These are phyloP conservation scores for Drosophila recens DNA, from an alignment of 2,888 invertebrate species.

Conservation along the genomic window DNA sequence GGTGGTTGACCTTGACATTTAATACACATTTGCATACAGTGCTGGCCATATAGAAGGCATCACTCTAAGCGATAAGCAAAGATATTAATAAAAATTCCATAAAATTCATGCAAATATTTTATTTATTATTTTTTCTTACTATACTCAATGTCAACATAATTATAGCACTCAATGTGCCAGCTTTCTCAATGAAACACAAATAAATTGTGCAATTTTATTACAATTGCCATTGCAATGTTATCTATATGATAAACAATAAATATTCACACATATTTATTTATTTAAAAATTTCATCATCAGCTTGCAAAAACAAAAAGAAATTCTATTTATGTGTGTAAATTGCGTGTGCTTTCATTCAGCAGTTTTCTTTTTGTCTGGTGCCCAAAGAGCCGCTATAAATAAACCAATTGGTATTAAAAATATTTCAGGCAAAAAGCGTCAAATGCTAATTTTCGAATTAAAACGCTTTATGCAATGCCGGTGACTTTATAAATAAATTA, in stretches of 20 bases:
- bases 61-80: slow-evolving; percentile 6
- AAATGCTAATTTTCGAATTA: slow-evolving; percentile 31
- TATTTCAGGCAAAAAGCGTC: slow-evolving; percentile 33
- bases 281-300: slow-evolving; percentile 8
- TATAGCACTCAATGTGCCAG: slow-evolving; percentile 1
- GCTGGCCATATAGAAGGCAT: slow-evolving; percentile 11
- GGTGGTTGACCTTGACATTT: slow-evolving; percentile 65
- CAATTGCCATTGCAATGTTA: background rate
- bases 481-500: slow-evolving; percentile 35
- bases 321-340: slow-evolving; percentile 30
- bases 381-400: slow-evolving; percentile 45
- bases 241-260: background rate
- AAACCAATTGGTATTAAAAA: slow-evolving; percentile 41
- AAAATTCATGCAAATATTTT: background rate
- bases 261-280: slow-evolving; percentile 12
- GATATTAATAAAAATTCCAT: background rate
- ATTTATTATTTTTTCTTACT: background rate
- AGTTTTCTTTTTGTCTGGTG: slow-evolving; percentile 1
- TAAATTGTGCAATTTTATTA: slow-evolving; percentile 3
- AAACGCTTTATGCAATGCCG: slow-evolving; percentile 28
- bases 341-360: slow-evolving; percentile 58
- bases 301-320: background rate
- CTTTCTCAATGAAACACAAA: slow-evolving; percentile 1
- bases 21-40: slow-evolving; percentile 39
- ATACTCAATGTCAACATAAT: slow-evolving; percentile 11